Evolutionary conservation across 2,888 invertebrate genomes (phyloP).

Genomic region (Nudaria mundana): DNA sequence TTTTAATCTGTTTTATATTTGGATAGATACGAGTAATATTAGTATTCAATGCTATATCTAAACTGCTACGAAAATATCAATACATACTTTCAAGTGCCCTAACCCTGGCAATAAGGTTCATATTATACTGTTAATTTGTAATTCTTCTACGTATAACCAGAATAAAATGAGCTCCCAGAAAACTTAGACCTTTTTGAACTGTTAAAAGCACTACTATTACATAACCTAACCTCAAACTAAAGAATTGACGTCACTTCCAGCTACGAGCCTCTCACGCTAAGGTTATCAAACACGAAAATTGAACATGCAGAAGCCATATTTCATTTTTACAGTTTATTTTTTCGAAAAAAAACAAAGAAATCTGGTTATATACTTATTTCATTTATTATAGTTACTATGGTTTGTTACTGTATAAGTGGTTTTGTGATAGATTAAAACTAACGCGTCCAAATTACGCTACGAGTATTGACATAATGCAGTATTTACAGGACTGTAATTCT

Average conservation of each 20-base stretch:
- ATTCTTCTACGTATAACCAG: slow-evolving; percentile 5
- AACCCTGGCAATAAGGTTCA: slow-evolving; percentile 9
- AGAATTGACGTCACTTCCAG: slow-evolving; percentile 45
- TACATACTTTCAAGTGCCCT: too few species aligned
- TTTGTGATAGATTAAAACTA: slow-evolving; percentile 13
- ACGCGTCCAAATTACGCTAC: slow-evolving; percentile 24
- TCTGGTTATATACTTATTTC: slow-evolving; percentile 15
- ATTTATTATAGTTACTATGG: slow-evolving; percentile 4
- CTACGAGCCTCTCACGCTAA: slow-evolving; percentile 22
- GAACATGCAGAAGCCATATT: slow-evolving; percentile 24
- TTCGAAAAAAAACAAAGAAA: slow-evolving; percentile 7
- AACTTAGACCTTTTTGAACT: slow-evolving; percentile 30
- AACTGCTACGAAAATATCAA: too few species aligned
- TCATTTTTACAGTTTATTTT: slow-evolving; percentile 10
- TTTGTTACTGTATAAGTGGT: not conserved
- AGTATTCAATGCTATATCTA: too few species aligned
- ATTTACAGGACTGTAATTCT: slow-evolving; percentile 36
- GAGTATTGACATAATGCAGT: slow-evolving; percentile 67
- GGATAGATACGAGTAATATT: too few species aligned
- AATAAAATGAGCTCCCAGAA: slow-evolving; percentile 21
- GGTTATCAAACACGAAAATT: slow-evolving; percentile 26
- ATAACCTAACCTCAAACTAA: slow-evolving; percentile 67
- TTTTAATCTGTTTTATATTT: too few species aligned
- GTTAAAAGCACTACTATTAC: slow-evolving; percentile 56
- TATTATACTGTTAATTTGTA: slow-evolving; percentile 11